Percentiles rank a stretch among this genome's conserved stretches.
phyloP scores from a whole-genome alignment of 2,797 vertebrate genomes.

The Hirundo rustica region DNA sequence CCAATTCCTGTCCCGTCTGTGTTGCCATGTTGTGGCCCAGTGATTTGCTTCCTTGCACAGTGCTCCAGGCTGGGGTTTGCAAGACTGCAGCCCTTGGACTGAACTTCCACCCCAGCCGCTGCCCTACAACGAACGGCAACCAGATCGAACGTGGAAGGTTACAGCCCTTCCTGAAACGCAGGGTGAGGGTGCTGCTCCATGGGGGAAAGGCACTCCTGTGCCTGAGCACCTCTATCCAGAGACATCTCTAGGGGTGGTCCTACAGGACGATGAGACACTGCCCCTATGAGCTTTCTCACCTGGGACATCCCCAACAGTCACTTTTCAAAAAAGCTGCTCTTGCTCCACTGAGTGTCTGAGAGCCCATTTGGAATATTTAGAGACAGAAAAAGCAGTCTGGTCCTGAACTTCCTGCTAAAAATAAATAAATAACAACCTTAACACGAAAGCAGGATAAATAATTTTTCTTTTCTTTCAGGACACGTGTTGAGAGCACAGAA shows the following conservation, averaged over 20 bases:
- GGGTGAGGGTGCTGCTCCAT: background rate
- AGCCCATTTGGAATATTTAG: background rate
- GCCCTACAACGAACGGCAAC: background rate
- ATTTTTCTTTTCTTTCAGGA: background rate
- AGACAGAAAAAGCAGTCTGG: background rate
- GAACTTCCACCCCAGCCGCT: background rate
- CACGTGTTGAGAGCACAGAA: background rate
- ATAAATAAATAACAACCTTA: background rate
- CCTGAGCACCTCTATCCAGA: background rate
- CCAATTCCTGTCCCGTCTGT: background rate
- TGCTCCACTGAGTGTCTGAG: background rate
- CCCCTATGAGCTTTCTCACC: background rate
- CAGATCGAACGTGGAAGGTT: background rate
- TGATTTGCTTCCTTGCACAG: background rate
- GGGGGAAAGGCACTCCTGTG: background rate
- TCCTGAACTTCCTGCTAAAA: background rate
- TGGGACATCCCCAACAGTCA: background rate
- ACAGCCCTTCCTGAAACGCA: background rate
- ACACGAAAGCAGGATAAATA: background rate
- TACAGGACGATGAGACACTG: background rate
- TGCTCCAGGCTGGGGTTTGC: background rate
- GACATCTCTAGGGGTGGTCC: background rate
- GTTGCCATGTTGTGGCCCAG: background rate
- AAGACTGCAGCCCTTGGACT: background rate
- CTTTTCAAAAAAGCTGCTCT: background rate